Conservation (phyloP, 2,113 vertebrate species). For the Platycercus adscitus region DNA sequence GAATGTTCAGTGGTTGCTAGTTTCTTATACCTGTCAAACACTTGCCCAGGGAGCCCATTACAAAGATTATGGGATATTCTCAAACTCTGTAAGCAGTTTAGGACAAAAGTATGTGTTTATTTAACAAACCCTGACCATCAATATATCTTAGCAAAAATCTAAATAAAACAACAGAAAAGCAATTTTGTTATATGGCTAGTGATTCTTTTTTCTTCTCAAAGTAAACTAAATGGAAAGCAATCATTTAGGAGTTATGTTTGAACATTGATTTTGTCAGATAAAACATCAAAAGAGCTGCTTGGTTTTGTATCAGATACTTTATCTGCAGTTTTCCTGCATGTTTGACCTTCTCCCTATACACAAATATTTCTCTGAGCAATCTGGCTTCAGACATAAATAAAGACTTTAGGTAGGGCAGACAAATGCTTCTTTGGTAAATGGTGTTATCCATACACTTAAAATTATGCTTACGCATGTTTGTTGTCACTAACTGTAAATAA, state of each 20-base stretch:
- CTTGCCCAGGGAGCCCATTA: neutral
- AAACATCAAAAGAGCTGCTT: neutral
- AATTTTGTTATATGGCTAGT: neutral
- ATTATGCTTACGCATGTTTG: neutral
- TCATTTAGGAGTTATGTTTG: neutral
- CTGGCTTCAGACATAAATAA: neutral
- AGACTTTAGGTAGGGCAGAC: neutral
- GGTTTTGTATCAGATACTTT: neutral
- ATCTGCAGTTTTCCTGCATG: neutral
- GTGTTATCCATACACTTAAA: neutral
- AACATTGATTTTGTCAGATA: neutral
- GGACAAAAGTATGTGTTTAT: neutral
- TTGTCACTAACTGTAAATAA: neutral
- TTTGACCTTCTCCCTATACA: neutral
- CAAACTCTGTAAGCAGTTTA: neutral
- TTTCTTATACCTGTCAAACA: constrained; percentile 11
- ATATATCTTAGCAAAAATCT: neutral
- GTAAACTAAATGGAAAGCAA: neutral
- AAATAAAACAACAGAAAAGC: neutral
- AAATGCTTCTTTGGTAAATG: neutral
- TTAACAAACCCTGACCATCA: neutral
- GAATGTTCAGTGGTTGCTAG: neutral
- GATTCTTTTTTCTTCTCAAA: neutral
- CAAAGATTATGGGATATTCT: neutral
- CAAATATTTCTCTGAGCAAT: neutral